Conservation (phyloP, 2,888 invertebrate genomes). For the Himalopsyche tibetana region DNA sequence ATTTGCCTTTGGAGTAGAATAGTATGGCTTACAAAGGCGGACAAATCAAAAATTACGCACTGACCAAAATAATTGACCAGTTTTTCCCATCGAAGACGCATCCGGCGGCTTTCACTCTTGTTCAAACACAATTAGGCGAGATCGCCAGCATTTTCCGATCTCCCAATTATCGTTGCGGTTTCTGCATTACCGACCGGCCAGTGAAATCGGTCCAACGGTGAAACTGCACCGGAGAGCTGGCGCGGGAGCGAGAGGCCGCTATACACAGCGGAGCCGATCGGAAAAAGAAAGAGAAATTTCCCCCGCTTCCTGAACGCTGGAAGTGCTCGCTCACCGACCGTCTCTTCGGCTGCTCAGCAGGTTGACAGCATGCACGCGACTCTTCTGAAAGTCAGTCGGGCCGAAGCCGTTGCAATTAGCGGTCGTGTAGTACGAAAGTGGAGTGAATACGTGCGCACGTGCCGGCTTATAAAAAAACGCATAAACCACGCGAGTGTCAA, state of each 20-base stretch:
- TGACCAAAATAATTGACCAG: background rate
- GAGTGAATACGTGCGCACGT: slow-evolving; percentile 50
- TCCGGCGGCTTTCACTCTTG: slow-evolving; percentile 29
- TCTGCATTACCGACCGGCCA: slow-evolving; percentile 46
- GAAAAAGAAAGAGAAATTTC: slow-evolving; percentile 30
- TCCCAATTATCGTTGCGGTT: slow-evolving; percentile 34
- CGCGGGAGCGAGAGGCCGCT: slow-evolving; percentile 44
- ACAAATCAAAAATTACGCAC: background rate
- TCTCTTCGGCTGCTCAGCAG: slow-evolving; percentile 53
- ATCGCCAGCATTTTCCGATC: slow-evolving; percentile 34
- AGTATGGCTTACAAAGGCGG: background rate
- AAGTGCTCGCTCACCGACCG: slow-evolving; percentile 47
- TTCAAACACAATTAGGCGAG: slow-evolving; percentile 19
- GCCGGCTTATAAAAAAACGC: slow-evolving; percentile 37
- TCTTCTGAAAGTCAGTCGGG: slow-evolving; percentile 55
- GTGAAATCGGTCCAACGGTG: slow-evolving; percentile 62
- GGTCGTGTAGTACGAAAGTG: slow-evolving; percentile 51
- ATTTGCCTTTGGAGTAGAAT: background rate
- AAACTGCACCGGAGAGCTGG: slow-evolving; percentile 57
- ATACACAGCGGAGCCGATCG: background rate
- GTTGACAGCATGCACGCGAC: slow-evolving; percentile 63
- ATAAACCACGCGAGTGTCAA: slow-evolving; percentile 49
- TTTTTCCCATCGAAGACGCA: background rate
- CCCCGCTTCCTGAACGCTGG: background rate
- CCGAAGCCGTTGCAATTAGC: slow-evolving; percentile 56